Base-by-base conservation (phyloP, 2,888 invertebrate species). In the Carterocephalus palaemon region DNA sequence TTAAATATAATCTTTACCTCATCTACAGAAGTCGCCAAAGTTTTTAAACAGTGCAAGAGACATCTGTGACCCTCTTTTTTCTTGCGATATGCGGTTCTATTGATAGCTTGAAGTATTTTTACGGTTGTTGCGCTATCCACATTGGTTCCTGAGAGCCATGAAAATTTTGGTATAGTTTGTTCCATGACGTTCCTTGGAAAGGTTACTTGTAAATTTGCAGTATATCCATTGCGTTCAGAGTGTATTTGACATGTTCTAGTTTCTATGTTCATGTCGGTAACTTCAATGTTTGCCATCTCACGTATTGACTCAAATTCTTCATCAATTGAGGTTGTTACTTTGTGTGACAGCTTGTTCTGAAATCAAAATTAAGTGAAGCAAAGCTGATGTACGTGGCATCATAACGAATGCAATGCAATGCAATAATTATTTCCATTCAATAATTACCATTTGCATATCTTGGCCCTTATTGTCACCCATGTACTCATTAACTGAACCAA, bases 61-160 rank as follows among this genome's bases (percentile, higher is more conserved):
- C 97, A 97, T 22, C 95, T 92, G 37, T 94, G 90, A 38, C 95
- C 95, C 70, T 94, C 94, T 53, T 92, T 92, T 1, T 96, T 95
- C 61, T 95, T 91, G 57, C 93, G 93, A 62, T 93, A 90, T 0
- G 95, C 95, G 38, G 94, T 92, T 70, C 91, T 92, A 59, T 92
- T 93, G 20, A 97, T 86, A 8, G 92, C 92, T 81, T 95, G 96
- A 34, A 95, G 79, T 38, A 97, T 84, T 70, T 93, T 92, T 4
- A 90, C 88, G 55, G 93, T 92, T 1, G 92, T 90, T 26, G 89
- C 75, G 50, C 92, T 92, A 59, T 93, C 93, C 1, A 96, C 84
- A 59, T 87, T 88, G n/a, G 87, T 88, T 13, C 85, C 87, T 0
- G 80, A 76, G 2, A 88, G 59, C 87, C 87, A 88, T 2, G 87